Percentiles rank a stretch among this genome's conserved stretches.
These are phyloP conservation scores for Pseudachorutes palmiensis DNA, from an alignment of 1,140 invertebrate genomes.

Conservation along the genomic window DNA sequence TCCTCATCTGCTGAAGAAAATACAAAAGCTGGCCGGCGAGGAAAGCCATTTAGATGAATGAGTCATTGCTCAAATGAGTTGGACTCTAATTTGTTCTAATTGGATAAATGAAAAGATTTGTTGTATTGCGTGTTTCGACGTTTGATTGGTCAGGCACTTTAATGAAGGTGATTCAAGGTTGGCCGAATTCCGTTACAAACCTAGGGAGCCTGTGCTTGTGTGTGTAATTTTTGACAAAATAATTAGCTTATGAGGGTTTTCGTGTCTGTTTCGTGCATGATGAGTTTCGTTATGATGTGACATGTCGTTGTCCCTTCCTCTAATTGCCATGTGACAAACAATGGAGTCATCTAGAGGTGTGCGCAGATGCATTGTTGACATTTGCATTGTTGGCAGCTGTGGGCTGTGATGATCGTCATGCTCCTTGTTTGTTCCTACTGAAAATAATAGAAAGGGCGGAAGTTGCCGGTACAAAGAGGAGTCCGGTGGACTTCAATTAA, in stretches of 20 bases:
- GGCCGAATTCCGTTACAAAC: neutral
- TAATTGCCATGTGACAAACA: neutral
- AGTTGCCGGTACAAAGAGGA: neutral
- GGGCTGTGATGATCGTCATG: neutral
- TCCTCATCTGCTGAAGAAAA: too few species aligned
- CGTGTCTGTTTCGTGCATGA: neutral
- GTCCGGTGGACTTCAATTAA: neutral
- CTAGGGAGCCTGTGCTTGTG: neutral
- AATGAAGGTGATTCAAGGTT: too few species aligned
- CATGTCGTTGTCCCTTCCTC: neutral
- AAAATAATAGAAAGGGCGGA: neutral
- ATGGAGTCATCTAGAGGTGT: too few species aligned
- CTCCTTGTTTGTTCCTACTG: neutral
- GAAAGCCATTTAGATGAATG: too few species aligned
- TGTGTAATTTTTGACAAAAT: conserved; percentile 4
- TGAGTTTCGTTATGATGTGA: neutral
- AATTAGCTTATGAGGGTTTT: neutral
- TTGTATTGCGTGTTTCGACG: too few species aligned
- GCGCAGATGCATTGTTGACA: neutral
- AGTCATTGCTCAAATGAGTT: too few species aligned
- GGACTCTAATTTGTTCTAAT: too few species aligned
- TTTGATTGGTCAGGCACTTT: too few species aligned
- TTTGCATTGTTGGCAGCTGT: neutral
- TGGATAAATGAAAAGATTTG: too few species aligned
- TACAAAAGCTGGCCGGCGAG: too few species aligned